phyloP scores from a whole-genome alignment of 1,140 invertebrate species.

The Diachasmimorpha longicaudata region DNA sequence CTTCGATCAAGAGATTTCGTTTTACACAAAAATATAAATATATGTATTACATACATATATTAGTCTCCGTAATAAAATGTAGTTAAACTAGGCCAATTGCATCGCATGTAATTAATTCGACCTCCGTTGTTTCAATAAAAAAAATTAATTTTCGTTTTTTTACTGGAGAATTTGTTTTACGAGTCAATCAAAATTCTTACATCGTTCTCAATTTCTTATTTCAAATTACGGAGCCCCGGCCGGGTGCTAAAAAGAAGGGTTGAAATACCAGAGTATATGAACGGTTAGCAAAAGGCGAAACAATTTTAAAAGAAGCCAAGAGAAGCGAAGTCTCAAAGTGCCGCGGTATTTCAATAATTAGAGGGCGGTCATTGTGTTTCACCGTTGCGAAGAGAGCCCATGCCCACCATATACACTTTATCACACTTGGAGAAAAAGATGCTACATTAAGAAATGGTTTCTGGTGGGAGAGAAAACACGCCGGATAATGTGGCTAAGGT shows the following conservation, averaged over 20 bases:
- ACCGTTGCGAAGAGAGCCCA: constrained; percentile 22
- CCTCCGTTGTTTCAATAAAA: no score
- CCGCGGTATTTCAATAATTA: constrained; percentile 62
- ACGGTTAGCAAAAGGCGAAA: constrained; percentile 30
- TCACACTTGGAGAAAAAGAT: neutral
- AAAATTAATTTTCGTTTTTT: no score
- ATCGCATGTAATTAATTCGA: no score
- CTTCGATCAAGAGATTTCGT: no score
- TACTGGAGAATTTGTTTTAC: no score
- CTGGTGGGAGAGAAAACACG: neutral
- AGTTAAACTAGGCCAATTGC: no score
- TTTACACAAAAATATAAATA: no score
- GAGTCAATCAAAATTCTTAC: neutral
- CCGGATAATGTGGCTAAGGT: neutral
- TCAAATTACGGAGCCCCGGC: neutral
- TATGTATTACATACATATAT: no score
- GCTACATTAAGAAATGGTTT: neutral
- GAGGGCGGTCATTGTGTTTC: constrained; percentile 59
- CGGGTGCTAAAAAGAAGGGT: neutral
- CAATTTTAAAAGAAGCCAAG: constrained; percentile 36
- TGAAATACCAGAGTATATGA: constrained; percentile 4
- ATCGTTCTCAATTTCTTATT: neutral
- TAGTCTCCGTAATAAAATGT: no score
- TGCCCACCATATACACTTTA: neutral
- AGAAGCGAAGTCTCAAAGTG: constrained; percentile 59